Conservation (phyloP, 2,113 vertebrate species). For the Grantiella picta region DNA sequence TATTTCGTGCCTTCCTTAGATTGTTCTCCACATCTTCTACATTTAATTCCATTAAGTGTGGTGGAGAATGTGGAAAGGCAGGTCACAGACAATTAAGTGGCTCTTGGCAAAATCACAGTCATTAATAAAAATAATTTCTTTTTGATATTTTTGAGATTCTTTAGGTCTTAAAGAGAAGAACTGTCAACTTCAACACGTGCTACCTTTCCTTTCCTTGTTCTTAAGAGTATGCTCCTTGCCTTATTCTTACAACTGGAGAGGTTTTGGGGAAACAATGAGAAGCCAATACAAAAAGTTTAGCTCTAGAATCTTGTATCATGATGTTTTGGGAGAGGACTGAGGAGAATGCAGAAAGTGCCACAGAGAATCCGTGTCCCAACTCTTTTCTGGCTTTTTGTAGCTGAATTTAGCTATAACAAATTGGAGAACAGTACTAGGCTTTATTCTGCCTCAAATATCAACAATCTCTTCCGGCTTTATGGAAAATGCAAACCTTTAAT, state of each 20-base stretch:
- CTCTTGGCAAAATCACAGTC: not conserved
- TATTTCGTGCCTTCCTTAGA: not conserved
- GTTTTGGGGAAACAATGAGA: not conserved
- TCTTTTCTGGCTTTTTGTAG: not conserved
- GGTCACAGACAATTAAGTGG: not conserved
- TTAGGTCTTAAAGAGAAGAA: not conserved
- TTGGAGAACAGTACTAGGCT: not conserved
- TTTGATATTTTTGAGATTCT: not conserved
- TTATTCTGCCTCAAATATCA: not conserved
- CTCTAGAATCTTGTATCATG: not conserved
- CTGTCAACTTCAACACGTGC: not conserved
- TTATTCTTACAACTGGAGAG: not conserved
- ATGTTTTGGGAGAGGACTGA: not conserved
- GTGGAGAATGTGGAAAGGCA: not conserved
- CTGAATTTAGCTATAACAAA: not conserved
- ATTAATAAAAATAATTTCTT: not conserved
- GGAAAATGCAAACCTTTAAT: not conserved
- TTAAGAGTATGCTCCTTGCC: not conserved
- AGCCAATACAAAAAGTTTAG: not conserved
- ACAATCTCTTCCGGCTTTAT: not conserved
- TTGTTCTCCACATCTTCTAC: not conserved
- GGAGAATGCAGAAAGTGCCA: not conserved
- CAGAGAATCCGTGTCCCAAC: not conserved
- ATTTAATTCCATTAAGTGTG: not conserved
- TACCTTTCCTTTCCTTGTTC: rapidly evolving